Conservation (phyloP, 53 echinoderm and acorn worm genomes). For the Echinarachnius parma region DNA sequence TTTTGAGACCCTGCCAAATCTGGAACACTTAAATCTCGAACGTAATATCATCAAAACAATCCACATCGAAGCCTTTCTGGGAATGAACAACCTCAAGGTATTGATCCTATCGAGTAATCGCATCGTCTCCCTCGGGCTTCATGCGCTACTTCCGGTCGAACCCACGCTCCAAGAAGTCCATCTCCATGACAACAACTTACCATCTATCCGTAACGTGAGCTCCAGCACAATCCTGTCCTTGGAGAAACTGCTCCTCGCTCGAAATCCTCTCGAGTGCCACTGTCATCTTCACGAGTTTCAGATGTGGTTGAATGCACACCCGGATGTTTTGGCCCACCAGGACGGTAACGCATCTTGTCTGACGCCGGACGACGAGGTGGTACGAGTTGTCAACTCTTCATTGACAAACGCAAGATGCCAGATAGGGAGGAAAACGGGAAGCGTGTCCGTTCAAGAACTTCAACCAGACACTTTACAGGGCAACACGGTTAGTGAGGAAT, state of each 20-base stretch:
- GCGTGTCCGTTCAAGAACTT: too few relatives aligned
- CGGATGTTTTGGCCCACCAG: too few relatives aligned
- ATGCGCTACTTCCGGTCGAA: constrained; percentile 39
- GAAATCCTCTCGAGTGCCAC: constrained; percentile 7
- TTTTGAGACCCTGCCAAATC: neutral
- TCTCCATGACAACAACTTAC: constrained; percentile 48
- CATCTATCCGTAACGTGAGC: constrained; percentile 11
- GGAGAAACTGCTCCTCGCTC: neutral
- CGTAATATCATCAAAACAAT: constrained; percentile 36
- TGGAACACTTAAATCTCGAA: constrained; percentile 34
- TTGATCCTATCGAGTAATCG: constrained; percentile 53
- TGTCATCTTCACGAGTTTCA: constrained; percentile 1
- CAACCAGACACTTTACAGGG: too few relatives aligned
- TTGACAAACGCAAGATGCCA: too few relatives aligned
- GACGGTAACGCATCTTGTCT: too few relatives aligned
- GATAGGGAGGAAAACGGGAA: too few relatives aligned
- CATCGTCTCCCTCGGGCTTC: constrained; percentile 25
- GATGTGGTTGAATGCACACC: too few relatives aligned
- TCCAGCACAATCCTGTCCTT: constrained; percentile 4
- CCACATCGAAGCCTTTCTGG: constrained; percentile 24
- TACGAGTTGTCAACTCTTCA: too few relatives aligned
- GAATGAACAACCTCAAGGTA: constrained; percentile 13
- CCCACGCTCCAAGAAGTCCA: constrained; percentile 31
- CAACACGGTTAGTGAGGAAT: too few relatives aligned
- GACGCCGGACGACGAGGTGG: too few relatives aligned